Evolutionary conservation across 2,113 vertebrate species (phyloP), one percentile per base, ranked within the genome.

Genomic region (Limnothrissa miodon): DNA sequence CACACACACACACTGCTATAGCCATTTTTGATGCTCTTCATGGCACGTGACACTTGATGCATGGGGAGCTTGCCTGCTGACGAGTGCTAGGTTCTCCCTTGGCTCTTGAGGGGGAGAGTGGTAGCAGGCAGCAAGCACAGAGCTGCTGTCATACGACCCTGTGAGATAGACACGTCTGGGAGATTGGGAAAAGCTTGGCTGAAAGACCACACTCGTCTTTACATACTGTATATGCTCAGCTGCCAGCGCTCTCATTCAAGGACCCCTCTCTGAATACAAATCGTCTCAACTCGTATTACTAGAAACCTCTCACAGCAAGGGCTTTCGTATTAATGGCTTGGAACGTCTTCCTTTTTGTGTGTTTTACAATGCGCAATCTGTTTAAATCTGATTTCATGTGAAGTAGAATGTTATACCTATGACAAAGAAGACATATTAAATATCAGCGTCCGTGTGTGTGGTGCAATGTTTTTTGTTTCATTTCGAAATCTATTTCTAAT

Each of bases 121-220:
- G 19, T 66, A 84, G 74, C 83, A 87, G 87, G 84, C 33, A 44
- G 62, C 33, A 78, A 59, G 62, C 23, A 59, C 78, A 62, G 19
- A 80, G 83, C 78, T 45, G 82, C 81, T 85, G 87, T 86, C 86
- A 81, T 33, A 79, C 74, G 66, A 84, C 62, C 62, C 83, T 45
- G 45, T 78, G n/a, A 86, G 85, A 89, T 78, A 86, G 81, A 86
- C 81, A 80, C 80, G 86, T 74, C 51, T 81, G 36, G 80, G 82
- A 82, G 80, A 78, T 78, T 79, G 45, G 29, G 85, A 78, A 78
- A 85, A n/a, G 53, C 79, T 66, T 56, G 83, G 82, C 48, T 83
- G 80, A 83, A 80, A 83, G 80, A 81, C 79, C 66, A 74, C 79
- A 44, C 46, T 56, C 81, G 23, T 85, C 80, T 83, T 81, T 83